phyloP scores from a whole-genome alignment of 2,113 vertebrate genomes.

The Cyprinodon tularosa region DNA sequence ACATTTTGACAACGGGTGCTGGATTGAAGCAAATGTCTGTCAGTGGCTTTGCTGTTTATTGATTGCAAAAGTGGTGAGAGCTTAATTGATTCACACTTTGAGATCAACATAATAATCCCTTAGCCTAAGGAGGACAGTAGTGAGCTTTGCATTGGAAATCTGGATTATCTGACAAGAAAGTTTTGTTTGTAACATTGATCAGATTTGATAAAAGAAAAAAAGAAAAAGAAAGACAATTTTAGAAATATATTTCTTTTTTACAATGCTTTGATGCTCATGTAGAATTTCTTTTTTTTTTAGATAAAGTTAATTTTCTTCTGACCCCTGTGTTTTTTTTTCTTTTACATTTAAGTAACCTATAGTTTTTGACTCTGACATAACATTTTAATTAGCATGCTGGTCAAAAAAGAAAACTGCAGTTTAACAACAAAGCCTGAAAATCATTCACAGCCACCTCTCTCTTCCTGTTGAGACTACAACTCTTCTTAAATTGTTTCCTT shows the following conservation, averaged over 20 bases:
- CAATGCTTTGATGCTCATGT: not conserved
- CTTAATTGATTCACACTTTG: constrained; percentile 80
- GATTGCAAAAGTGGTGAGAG: constrained; percentile 76
- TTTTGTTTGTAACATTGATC: constrained; percentile 8
- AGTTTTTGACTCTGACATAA: no score
- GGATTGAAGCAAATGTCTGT: constrained; percentile 55
- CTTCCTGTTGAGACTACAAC: no score
- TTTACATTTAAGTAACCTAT: no score
- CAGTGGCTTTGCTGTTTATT: constrained; percentile 77
- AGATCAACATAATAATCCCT: constrained; percentile 78
- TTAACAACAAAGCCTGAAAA: no score
- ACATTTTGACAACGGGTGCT: constrained; percentile 65
- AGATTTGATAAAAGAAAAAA: no score
- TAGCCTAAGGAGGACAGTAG: constrained; percentile 57
- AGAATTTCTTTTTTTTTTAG: not conserved
- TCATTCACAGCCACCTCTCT: no score
- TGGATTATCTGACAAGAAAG: constrained; percentile 33
- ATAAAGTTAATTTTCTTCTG: not conserved
- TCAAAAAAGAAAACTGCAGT: no score
- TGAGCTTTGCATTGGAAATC: constrained; percentile 23
- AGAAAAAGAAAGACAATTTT: no score
- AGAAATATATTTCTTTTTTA: no score
- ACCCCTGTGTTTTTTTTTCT: no score
- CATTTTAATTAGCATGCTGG: no score
- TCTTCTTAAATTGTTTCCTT: no score